Evolutionary conservation across 2,113 vertebrate genomes (phyloP).

Genomic region (Archocentrus centrarchus): DNA sequence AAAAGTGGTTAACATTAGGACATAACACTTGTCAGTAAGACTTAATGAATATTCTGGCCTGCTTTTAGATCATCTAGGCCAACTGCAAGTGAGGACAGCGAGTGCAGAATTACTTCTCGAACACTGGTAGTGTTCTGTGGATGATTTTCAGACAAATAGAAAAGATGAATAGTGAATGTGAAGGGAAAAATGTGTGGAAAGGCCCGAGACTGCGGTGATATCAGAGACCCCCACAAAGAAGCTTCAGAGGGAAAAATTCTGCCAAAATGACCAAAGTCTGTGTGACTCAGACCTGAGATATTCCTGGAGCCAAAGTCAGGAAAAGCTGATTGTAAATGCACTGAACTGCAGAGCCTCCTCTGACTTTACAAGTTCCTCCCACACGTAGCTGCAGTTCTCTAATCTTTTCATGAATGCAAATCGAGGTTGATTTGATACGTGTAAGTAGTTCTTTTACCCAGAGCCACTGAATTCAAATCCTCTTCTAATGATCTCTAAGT

Average conservation of each 20-base stretch:
- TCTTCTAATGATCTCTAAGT: neutral
- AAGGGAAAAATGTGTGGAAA: constrained; percentile 26
- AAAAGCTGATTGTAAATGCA: constrained; percentile 37
- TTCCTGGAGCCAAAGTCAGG: constrained; percentile 49
- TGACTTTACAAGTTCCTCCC: neutral
- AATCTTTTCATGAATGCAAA: neutral
- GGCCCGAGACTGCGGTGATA: constrained; percentile 36
- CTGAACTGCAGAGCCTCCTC: neutral
- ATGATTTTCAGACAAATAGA: constrained; percentile 31
- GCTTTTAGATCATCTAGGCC: neutral
- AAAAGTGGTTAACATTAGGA: neutral
- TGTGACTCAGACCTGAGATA: constrained; percentile 48
- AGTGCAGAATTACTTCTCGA: constrained; percentile 6
- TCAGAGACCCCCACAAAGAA: constrained; percentile 47
- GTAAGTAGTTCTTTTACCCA: neutral
- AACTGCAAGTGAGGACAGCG: neutral
- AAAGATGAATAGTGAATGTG: constrained; percentile 20
- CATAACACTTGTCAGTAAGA: no score
- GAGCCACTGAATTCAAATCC: neutral
- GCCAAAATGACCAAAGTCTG: constrained; percentile 35
- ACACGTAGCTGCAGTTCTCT: neutral
- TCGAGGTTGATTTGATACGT: neutral
- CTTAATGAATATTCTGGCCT: neutral
- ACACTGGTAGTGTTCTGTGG: neutral
- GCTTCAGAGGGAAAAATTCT: constrained; percentile 12